Base-by-base conservation (phyloP, 2,797 vertebrate genomes). In the Sciurus carolinensis region DNA sequence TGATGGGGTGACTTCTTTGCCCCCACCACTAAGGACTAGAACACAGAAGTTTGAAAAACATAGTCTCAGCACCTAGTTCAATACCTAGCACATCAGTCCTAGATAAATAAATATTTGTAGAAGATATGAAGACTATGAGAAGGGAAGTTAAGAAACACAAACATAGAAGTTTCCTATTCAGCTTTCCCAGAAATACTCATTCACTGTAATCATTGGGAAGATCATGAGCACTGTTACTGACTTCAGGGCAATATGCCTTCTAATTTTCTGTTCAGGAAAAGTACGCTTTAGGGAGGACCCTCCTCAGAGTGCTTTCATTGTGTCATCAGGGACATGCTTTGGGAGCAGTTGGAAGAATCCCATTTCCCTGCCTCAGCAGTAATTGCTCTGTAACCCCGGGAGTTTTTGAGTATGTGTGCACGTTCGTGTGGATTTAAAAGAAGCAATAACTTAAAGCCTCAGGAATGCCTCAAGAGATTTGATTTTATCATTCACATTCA, bases 381-480 rank as follows among this genome's bases (percentile, higher is more conserved):
- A 80, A 50, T 12, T 84, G 66, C 67, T 90, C 22, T 90, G 66
- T 36, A 80, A 86, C n/a, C 3, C 54, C 33, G 12, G 47, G 87
- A 62, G 44, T 82, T 73, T 84, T 91, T 39, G 13, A 5, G 13
- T 5, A 22, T 64, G 44, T 76, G 33, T 33, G 42, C 5, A 62
- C 13, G 7, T 8, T 39, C 52, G 8, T 18, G 17, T 72, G 50
- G 69, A 87, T 66, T 64, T 82, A 82, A 92, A 82, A 89, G n/a
- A 76, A 96, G 33, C 44, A 83, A 42, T 87, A 72, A 84, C 44
- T 72, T 80, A 86, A 76, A 90, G 59, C 71, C 52, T 86, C 79
- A 90, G 62, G 59, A 77, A 47, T 57, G 18, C 79, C 7, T 87
- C 71, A 50, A 90, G 54, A 84, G n/a, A 88, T 81, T 92, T 96